Base-by-base conservation (phyloP, 2,797 vertebrate species). In the Enteromius argenteus region DNA sequence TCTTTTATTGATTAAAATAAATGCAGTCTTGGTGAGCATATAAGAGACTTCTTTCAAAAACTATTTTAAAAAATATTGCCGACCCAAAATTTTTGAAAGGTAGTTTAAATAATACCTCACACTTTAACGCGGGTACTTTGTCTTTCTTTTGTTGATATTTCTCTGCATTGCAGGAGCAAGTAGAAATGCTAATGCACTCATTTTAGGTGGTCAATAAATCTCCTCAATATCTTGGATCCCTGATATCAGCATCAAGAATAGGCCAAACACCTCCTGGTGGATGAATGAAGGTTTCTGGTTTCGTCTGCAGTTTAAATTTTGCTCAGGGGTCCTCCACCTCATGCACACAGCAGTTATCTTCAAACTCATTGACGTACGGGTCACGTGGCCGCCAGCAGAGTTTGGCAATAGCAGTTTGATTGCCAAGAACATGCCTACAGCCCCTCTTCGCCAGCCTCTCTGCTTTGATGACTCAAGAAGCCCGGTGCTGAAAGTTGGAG, bases 391-490 rank as follows among this genome's bases (percentile, higher is more conserved):
- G 42, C 87, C 84, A 56, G 11, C 32, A 51, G 83, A 81, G 58
- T 71, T 83, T 83, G 76, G n/a, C 79, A 27, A 82, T 81, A 79
- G 64, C 80, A 76, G 76, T 19, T 9, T 87, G 71, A 51, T 86
- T 78, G 73, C 23, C 30, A 35, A 56, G 23, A 21, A 78, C 67
- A 87, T 81, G 79, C 51, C 80, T 68, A 85, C 46, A 84, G 78
- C 11, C 46, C 80, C 81, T 56, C 67, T 53, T 74, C 46, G 42
- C 17, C 37, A 49, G 74, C 19, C 49, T 11, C 27, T 64, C 76
- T 85, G 84, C 84, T 90, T 89, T 92, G 89, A 92, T 90, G 90
- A 75, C 79, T 87, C 81, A 67, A 89, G 86, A 87, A 89, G 84
- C 79, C 62, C 77, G 76, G 35, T 73, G 86, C 88, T 91, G 84